Percentiles rank a stretch among this genome's conserved stretches.
Conservation (phyloP, 64 coral and sea anemone genomes). For the Stichodactyla mertensii region DNA sequence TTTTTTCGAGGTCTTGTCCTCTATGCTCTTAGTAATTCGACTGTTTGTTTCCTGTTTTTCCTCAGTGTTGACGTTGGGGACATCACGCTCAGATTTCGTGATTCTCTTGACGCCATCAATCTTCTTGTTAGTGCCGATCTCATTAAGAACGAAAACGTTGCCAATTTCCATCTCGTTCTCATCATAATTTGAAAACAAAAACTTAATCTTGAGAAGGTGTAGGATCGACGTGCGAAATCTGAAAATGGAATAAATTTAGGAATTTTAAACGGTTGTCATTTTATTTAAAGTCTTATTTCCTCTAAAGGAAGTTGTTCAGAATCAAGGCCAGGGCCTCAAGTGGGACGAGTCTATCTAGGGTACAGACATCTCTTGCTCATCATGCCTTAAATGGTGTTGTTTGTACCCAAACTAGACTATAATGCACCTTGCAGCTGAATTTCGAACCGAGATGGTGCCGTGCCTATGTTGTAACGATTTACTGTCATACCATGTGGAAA, state of each 20-base stretch:
- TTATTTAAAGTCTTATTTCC: too few species aligned
- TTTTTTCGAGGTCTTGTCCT: background rate
- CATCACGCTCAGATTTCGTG: background rate
- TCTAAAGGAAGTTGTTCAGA: too few species aligned
- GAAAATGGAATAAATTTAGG: background rate
- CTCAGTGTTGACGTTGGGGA: background rate
- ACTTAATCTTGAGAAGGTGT: background rate
- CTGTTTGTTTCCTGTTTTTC: background rate
- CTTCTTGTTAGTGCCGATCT: background rate
- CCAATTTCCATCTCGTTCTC: background rate
- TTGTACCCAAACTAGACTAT: too few species aligned
- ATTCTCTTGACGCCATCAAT: background rate
- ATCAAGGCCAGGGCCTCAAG: too few species aligned
- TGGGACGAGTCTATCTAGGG: too few species aligned
- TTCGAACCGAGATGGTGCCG: too few species aligned
- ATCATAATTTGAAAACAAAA: background rate
- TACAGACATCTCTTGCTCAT: too few species aligned
- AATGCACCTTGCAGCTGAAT: too few species aligned
- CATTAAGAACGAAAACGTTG: background rate
- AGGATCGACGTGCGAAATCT: background rate
- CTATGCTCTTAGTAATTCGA: background rate
- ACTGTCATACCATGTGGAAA: too few species aligned
- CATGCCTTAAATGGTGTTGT: too few species aligned
- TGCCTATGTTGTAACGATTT: too few species aligned
- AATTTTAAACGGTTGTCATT: background rate